Conservation (phyloP, 2,888 invertebrate species). For the Xestia c-nigrum region DNA sequence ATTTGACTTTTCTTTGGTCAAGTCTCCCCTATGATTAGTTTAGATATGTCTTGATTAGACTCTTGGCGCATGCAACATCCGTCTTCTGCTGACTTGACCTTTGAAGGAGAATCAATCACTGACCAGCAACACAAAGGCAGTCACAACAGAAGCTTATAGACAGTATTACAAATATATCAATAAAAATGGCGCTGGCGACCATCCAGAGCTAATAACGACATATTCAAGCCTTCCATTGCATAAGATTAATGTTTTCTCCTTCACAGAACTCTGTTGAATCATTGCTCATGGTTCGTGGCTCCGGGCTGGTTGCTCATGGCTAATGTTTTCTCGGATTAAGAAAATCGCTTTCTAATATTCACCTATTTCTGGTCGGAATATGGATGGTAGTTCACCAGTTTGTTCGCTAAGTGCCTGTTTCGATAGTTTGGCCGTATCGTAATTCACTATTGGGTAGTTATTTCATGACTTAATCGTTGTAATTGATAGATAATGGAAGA, state of each 20-base stretch:
- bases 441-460: constrained; percentile 32
- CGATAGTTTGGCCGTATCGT: constrained; percentile 47
- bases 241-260: constrained; percentile 70
- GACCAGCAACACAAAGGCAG: constrained; percentile 4
- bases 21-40: not conserved
- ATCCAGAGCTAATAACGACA: constrained; percentile 75
- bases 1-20: not conserved
- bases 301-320: constrained; percentile 38
- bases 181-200: constrained; percentile 68
- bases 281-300: constrained; percentile 40
- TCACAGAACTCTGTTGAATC: constrained; percentile 51
- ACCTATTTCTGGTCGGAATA: constrained; percentile 43
- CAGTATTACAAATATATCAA: constrained; percentile 54
- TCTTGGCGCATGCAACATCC: not conserved
- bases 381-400: constrained; percentile 42
- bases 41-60: not conserved
- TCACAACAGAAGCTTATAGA: not conserved
- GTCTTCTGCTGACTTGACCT: not conserved
- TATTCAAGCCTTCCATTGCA: constrained; percentile 72
- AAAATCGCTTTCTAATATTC: constrained; percentile 65
- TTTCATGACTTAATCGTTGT: constrained; percentile 30
- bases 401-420: constrained; percentile 43
- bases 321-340: constrained; percentile 59
- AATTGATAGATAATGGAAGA: constrained; percentile 32
- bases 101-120: constrained; percentile 11